A percentile compares a stretch with the other conserved stretches of the same genome.
These are phyloP conservation scores for Netelia melanura DNA, from an alignment of 2,888 invertebrate genomes.

Conservation along the genomic window DNA sequence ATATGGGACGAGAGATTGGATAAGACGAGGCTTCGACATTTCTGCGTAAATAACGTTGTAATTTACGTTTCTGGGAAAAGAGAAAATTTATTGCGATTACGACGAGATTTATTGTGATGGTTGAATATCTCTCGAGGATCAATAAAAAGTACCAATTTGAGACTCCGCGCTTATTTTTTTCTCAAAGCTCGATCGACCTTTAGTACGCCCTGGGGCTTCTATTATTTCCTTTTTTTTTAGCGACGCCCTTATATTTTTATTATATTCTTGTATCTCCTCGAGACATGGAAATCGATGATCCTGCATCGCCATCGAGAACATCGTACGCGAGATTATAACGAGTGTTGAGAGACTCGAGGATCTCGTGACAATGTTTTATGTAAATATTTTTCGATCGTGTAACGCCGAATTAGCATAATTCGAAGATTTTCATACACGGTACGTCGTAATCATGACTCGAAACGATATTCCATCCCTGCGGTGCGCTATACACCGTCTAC, in stretches of 20 bases:
- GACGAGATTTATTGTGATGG: no score
- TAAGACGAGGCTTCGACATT: no score
- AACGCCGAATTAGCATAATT: not conserved
- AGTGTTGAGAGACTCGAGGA: not conserved
- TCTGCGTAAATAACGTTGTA: no score
- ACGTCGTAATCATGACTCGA: no score
- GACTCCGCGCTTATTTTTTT: no score
- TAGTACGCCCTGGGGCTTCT: no score
- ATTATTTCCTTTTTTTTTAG: not conserved
- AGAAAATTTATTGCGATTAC: no score
- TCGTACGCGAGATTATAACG: conserved; percentile 15
- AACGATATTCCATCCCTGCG: no score
- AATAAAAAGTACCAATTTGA: conserved; percentile 16
- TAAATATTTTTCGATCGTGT: conserved; percentile 4
- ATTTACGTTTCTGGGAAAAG: no score
- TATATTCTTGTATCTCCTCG: conserved; percentile 24
- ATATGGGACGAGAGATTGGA: no score
- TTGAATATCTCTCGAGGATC: not conserved
- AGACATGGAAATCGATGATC: conserved; percentile 50
- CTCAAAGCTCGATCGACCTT: not conserved
- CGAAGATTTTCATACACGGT: not conserved
- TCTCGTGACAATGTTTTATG: conserved; percentile 29
- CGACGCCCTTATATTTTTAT: not conserved
- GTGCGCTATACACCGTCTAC: no score
- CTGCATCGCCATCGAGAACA: conserved; percentile 25